These are phyloP conservation scores for Acridotheres tristis DNA, from an alignment of 2,797 vertebrate genomes.

Conservation along the genomic window DNA sequence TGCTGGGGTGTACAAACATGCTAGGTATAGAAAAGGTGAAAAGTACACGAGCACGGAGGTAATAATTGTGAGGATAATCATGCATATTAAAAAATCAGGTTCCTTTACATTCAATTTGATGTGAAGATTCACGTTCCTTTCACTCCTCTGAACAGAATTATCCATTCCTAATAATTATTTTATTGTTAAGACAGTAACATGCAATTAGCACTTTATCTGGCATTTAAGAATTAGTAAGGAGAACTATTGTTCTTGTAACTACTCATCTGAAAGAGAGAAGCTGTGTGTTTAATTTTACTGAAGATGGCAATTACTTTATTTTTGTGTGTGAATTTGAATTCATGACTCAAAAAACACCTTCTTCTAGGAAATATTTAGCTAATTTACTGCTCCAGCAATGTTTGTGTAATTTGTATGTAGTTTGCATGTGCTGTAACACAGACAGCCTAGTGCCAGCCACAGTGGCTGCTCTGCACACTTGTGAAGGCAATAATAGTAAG, in stretches of 20 bases:
- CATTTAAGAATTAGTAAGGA: conserved; percentile 15
- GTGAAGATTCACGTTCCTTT: conserved; percentile 1
- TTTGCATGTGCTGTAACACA: neutral
- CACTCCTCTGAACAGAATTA: conserved; percentile 36
- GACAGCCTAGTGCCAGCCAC: neutral
- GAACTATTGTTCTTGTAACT: conserved; percentile 29
- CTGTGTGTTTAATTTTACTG: neutral
- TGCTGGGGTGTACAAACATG: neutral
- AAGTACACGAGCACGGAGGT: neutral
- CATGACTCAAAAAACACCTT: neutral
- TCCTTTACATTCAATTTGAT: conserved; percentile 15
- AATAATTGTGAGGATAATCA: conserved; percentile 31
- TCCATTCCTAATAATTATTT: conserved; percentile 40
- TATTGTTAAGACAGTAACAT: conserved; percentile 42
- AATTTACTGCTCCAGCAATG: neutral
- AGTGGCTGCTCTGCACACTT: neutral
- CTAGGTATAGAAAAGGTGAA: neutral
- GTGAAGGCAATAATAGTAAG: neutral
- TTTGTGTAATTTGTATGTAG: neutral
- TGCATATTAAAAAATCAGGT: conserved; percentile 9
- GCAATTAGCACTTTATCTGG: conserved; percentile 49
- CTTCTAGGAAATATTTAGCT: neutral
- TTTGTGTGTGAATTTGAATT: neutral
- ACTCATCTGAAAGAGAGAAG: neutral
- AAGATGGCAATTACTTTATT: conserved; percentile 4